These are phyloP conservation scores for Biston betularia DNA, from an alignment of 2,888 invertebrate species.

Conservation along the genomic window DNA sequence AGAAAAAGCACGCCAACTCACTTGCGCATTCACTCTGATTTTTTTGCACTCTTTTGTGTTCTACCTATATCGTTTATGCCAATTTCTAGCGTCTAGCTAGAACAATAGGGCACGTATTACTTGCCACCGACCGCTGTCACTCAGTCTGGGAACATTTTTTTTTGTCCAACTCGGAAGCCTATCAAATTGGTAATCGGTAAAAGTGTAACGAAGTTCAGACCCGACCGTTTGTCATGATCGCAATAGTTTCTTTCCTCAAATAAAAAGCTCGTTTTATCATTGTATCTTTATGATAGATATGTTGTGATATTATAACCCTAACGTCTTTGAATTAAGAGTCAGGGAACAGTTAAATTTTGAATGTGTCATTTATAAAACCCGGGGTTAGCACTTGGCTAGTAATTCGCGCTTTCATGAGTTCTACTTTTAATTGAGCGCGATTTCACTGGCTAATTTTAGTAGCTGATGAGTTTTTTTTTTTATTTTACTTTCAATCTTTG, in stretches of 20 bases:
- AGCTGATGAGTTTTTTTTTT: conserved; percentile 22
- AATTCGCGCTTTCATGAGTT: conserved; percentile 38
- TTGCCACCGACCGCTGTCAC: conserved; percentile 24
- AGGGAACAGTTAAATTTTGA: background rate
- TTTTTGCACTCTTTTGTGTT: conserved; percentile 20
- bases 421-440: conserved; percentile 38
- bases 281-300: conserved; percentile 35
- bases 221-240: conserved; percentile 55
- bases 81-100: conserved; percentile 17
- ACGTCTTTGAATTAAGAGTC: conserved; percentile 25
- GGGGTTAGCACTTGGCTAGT: conserved; percentile 34
- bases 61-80: background rate
- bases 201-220: conserved; percentile 66
- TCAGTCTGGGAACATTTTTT: conserved; percentile 50
- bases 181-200: conserved; percentile 69
- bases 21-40: background rate
- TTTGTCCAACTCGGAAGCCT: conserved; percentile 47
- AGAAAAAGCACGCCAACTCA: background rate
- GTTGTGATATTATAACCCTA: conserved; percentile 32
- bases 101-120: conserved; percentile 22
- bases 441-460: conserved; percentile 41
- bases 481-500: conserved; percentile 16
- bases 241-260: conserved; percentile 54
- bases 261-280: conserved; percentile 47
- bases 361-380: conserved; percentile 30